Conservation (phyloP, 2,797 vertebrate genomes). For the Phrynocephalus guinanensis region DNA sequence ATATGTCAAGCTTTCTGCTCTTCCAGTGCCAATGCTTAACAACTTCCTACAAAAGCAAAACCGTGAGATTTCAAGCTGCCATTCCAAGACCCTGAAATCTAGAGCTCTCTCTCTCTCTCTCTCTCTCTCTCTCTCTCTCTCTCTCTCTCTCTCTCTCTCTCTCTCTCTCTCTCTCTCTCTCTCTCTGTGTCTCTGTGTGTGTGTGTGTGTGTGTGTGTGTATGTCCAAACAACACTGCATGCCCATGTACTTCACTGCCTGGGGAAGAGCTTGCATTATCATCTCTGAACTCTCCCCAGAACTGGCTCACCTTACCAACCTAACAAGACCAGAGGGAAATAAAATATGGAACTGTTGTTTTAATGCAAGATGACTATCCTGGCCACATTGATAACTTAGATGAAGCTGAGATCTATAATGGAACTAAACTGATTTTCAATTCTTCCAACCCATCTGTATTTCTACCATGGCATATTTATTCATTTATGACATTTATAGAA, state of each 20-base stretch:
- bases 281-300: background rate
- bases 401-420: background rate
- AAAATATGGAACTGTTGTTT: background rate
- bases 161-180: too few species aligned
- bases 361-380: background rate
- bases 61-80: too few species aligned
- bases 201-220: background rate
- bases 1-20: too few species aligned
- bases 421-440: background rate
- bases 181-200: too few species aligned
- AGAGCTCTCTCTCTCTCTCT: too few species aligned
- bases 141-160: too few species aligned
- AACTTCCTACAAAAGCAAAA: too few species aligned
- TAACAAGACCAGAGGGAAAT: background rate
- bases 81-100: background rate
- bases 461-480: background rate
- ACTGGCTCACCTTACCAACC: background rate
- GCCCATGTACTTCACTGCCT: background rate
- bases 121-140: too few species aligned
- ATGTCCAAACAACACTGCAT: background rate
- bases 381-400: background rate
- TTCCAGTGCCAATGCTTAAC: too few species aligned
- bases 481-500: background rate
- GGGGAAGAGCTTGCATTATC: background rate
- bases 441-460: background rate